Percentiles rank a stretch among this genome's conserved stretches.
Evolutionary conservation across 2,113 vertebrate species (phyloP).

Genomic region (Cyprinodon brontotheroides): DNA sequence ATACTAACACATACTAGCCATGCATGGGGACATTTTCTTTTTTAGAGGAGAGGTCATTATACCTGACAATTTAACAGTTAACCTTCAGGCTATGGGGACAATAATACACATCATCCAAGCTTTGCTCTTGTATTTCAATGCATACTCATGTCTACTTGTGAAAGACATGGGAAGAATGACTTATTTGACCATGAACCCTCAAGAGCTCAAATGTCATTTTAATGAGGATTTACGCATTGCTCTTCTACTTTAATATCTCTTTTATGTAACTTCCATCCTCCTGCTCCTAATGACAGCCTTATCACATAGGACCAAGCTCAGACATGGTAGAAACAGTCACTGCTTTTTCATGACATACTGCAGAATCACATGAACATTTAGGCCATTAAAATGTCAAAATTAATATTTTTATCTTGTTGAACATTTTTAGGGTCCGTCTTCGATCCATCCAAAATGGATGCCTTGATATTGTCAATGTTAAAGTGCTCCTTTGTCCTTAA

Average conservation of each 20-base stretch:
- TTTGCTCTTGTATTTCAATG: not conserved
- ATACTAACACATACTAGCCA: no score
- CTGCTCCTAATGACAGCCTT: not conserved
- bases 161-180: not conserved
- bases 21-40: no score
- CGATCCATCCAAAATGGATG: not conserved
- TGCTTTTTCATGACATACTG: not conserved
- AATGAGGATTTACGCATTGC: not conserved
- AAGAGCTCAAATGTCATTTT: not conserved
- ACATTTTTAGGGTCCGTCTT: not conserved
- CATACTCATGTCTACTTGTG: not conserved
- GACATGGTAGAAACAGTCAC: not conserved
- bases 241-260: not conserved
- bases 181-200: not conserved
- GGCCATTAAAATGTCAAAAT: not conserved
- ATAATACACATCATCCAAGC: not conserved
- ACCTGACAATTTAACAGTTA: not conserved
- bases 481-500: constrained; percentile 11
- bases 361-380: no score
- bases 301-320: not conserved
- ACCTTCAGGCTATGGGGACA: not conserved
- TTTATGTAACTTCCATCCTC: not conserved
- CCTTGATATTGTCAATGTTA: constrained; percentile 3
- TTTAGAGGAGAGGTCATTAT: not conserved
- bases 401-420: not conserved